Evolutionary conservation across 1,140 invertebrate species (phyloP).

Genomic region (Globodera ellingtonae): DNA sequence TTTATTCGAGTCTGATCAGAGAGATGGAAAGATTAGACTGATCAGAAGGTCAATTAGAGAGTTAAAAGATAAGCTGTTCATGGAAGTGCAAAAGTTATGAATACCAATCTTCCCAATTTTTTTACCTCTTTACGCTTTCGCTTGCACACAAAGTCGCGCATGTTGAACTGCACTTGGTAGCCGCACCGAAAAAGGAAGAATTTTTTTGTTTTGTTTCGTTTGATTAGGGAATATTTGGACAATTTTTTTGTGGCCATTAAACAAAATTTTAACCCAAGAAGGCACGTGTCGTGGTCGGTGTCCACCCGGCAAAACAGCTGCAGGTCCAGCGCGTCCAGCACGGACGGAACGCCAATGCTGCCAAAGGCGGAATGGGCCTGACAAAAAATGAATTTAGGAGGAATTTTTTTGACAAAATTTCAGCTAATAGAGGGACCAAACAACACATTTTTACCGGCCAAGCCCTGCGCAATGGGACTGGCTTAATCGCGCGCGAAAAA

Average conservation of each 20-base stretch:
- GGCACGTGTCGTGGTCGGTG: conserved; percentile 57
- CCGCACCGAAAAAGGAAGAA: conserved; percentile 33
- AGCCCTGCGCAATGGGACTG: not conserved
- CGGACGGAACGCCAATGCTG: conserved; percentile 62
- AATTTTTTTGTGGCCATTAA: too few species aligned
- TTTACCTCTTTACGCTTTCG: conserved; percentile 39
- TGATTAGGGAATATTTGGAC: too few species aligned
- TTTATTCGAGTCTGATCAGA: too few species aligned
- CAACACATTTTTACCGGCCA: not conserved
- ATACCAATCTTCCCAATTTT: not conserved
- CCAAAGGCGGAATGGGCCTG: conserved; percentile 64
- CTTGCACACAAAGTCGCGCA: conserved; percentile 63
- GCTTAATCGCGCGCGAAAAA: too few species aligned
- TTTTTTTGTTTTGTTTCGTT: not conserved
- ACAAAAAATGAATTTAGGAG: not conserved
- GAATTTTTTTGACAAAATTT: not conserved
- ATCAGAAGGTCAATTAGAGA: too few species aligned
- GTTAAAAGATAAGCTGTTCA: too few species aligned
- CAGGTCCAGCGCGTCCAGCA: conserved; percentile 58
- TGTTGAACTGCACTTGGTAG: conserved; percentile 62
- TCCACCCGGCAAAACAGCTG: conserved; percentile 61
- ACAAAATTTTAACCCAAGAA: conserved; percentile 41
- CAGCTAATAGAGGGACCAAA: not conserved
- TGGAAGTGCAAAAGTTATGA: too few species aligned
- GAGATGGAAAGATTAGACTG: too few species aligned